Base-by-base conservation (phyloP, 2,888 invertebrate species). In the Acanthoscelides obtectus region DNA sequence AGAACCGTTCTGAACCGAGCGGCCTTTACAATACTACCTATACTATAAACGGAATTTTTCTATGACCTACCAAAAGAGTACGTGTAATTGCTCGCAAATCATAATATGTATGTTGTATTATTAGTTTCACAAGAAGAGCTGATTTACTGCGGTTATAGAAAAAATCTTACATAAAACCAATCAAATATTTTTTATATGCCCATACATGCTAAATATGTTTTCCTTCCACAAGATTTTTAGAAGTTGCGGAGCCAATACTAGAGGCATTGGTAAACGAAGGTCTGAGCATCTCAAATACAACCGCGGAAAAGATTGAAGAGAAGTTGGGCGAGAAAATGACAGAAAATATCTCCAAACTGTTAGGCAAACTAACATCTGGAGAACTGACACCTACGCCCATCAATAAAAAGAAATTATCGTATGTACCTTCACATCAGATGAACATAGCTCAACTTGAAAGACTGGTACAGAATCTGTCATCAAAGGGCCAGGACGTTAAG, bases 321-420 rank as follows among this genome's bases (percentile, higher is more conserved):
- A 88, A 86, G 76, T 82, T 94, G 0, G 91, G 91, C 0, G 88
- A 90, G 65, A 88, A 89, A 74, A 87, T 93, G 87, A 92, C 92
- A 0, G 87, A 90, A 0, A 86, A 87, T 74, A 86, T 93, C 64
- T 90, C 92, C 0, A 88, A 89, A 76, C 81, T 90, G 21, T 83
- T 94, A 8, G 86, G 89, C 0, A 88, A 90, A 80, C 85, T 94
- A 2, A 90, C 91, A 2, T 90, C 93, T 0, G 87, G 90, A 0
- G 91, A 91, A 75, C 85, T 93, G 70, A 89, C 89, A 72, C 87
- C 87, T 0, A 77, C 82, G 5, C 81, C 85, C 0, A 45, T 87
- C 4, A 81, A 85, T 74, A 81, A 82, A 76, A 83, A 81, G 75
- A 77, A 77, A n/a, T 84, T 84, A 12, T 74, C 76, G 68, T 86